These are phyloP conservation scores for Choristoneura fumiferana DNA, from an alignment of 1,140 invertebrate species.

Conservation along the genomic window DNA sequence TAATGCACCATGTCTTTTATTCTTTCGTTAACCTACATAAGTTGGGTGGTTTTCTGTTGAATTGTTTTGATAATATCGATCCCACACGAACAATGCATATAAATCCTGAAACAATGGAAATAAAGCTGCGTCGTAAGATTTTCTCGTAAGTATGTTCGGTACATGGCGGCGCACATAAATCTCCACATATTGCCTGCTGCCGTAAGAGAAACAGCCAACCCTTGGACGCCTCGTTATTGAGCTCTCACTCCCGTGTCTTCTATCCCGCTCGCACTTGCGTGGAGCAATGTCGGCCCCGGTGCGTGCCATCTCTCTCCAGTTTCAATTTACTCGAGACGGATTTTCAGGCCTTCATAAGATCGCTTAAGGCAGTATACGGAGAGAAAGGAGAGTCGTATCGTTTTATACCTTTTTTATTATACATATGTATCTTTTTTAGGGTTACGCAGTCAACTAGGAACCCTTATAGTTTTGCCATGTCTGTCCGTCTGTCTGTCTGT, in stretches of 20 bases:
- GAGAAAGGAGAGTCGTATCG: conserved; percentile 24
- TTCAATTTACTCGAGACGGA: conserved; percentile 78
- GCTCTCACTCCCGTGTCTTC: conserved; percentile 68
- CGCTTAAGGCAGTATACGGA: conserved; percentile 42
- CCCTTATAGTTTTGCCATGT: no score
- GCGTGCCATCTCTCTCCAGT: conserved; percentile 64
- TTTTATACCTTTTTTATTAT: no score
- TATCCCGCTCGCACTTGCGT: conserved; percentile 46
- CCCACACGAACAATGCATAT: conserved; percentile 22
- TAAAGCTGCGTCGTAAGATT: conserved; percentile 52
- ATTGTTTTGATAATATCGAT: conserved; percentile 13
- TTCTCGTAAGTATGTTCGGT: conserved; percentile 51
- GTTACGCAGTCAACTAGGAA: no score
- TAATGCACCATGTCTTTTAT: no score
- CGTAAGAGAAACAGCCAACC: conserved; percentile 69
- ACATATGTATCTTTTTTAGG: no score
- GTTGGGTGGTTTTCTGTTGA: background rate
- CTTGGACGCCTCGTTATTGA: conserved; percentile 79
- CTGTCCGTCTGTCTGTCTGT: no score
- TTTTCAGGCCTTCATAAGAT: conserved; percentile 73
- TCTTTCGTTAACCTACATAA: no score
- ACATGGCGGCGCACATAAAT: conserved; percentile 64
- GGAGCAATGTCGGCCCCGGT: conserved; percentile 22
- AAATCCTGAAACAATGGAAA: conserved; percentile 44
- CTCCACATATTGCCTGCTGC: conserved; percentile 66